Percentiles rank a stretch among this genome's conserved stretches.
These are phyloP conservation scores for Seladonia tumulorum DNA, from an alignment of 2,888 invertebrate species.

Conservation along the genomic window DNA sequence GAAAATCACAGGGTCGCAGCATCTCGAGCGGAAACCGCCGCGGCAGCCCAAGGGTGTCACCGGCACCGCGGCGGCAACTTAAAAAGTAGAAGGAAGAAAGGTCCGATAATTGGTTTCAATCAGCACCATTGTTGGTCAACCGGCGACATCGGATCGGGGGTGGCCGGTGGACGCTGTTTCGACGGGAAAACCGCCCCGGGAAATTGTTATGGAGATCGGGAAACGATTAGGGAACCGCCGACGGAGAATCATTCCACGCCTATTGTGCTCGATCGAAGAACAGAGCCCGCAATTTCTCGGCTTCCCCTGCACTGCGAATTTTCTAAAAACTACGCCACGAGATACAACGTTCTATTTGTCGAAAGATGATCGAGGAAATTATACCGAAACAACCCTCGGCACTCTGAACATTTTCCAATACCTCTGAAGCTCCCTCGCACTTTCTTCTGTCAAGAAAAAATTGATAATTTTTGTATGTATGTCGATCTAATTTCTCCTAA, in stretches of 20 bases:
- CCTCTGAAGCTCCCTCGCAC: too few species aligned
- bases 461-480: too few species aligned
- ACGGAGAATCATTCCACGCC: background rate
- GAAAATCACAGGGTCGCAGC: slow-evolving; percentile 82
- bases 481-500: too few species aligned
- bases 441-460: too few species aligned
- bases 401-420: too few species aligned
- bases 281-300: background rate
- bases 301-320: background rate
- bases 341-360: too few species aligned
- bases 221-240: slow-evolving; percentile 15
- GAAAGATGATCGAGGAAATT: too few species aligned
- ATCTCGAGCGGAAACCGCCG: slow-evolving; percentile 80
- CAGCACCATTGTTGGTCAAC: slow-evolving; percentile 82
- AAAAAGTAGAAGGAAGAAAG: slow-evolving; percentile 67
- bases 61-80: slow-evolving; percentile 69
- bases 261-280: slow-evolving; percentile 5
- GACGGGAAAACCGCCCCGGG: slow-evolving; percentile 34
- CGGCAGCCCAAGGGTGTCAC: slow-evolving; percentile 71
- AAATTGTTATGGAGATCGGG: slow-evolving; percentile 49
- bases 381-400: too few species aligned
- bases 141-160: slow-evolving; percentile 20
- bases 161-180: slow-evolving; percentile 39
- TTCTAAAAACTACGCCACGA: background rate
- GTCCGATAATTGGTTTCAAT: slow-evolving; percentile 82